These are phyloP conservation scores for Diachasmimorpha longicaudata DNA, from an alignment of 1,140 invertebrate genomes.

Conservation along the genomic window DNA sequence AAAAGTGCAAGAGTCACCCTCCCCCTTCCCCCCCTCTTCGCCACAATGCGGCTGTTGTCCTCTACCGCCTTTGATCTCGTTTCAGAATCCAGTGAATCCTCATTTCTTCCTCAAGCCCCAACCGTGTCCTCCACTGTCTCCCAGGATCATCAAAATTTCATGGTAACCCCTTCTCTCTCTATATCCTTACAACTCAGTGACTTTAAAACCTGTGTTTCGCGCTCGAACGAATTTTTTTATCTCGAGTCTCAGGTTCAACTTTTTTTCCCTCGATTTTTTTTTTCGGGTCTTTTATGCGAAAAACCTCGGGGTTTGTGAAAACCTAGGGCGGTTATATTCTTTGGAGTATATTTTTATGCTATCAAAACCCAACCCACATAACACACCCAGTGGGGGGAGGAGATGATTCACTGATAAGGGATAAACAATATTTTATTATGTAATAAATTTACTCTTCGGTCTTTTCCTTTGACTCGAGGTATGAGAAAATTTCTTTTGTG, in stretches of 20 bases:
- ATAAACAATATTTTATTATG: neutral
- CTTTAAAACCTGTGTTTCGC: neutral
- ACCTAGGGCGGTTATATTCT: neutral
- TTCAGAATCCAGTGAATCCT: neutral
- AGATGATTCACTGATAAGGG: neutral
- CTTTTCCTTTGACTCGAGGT: neutral
- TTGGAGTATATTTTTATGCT: neutral
- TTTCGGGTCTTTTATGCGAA: neutral
- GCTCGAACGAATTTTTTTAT: neutral
- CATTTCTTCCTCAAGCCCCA: neutral
- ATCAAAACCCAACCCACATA: neutral
- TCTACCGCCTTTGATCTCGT: slow-evolving; percentile 4
- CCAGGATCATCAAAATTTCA: slow-evolving; percentile 6
- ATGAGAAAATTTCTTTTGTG: no score
- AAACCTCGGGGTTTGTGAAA: neutral
- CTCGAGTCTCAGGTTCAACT: neutral
- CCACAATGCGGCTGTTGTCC: neutral
- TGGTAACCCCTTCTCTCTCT: neutral
- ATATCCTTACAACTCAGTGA: neutral
- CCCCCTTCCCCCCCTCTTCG: no score
- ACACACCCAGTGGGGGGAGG: neutral
- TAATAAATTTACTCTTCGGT: neutral
- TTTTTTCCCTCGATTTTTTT: neutral
- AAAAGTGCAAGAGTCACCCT: neutral
- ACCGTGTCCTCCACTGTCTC: slow-evolving; percentile 3